Evolutionary conservation across 92 coral and sea anemone genomes (phyloP), one percentile per base, ranked within the genome.

Genomic region (Anthopleura xanthogrammica): DNA sequence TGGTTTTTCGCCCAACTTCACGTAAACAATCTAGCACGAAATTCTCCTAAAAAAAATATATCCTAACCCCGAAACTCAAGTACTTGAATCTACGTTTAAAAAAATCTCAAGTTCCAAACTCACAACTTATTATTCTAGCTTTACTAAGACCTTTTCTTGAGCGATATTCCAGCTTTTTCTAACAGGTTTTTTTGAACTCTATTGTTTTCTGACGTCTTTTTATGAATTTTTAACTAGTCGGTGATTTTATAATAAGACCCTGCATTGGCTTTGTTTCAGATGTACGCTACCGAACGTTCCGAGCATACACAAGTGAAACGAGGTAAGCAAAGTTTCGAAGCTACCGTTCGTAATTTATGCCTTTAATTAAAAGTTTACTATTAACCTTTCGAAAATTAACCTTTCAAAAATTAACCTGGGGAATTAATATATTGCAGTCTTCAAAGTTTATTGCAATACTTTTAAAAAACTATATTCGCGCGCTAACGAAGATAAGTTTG

Each of bases 171-270:
- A 19, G 5, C n/a, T 73, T 10, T 24, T 40, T 29, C 36, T 29
- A 29, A 17, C 20, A 75, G 60, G 54, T 54, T 54, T 58, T 58
- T 12, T 11, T 41, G 7, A 20, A 12, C 57, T 40, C 76, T 19
- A 80, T 66, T 43, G 76, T 66, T 80, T 80, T 66, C 58, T 17
- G 72, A 41, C 76, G 19, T 12, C 4, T 57, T 80, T 79, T 66
- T 39, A 80, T 80, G 83, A 80, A 80, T 80, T 80, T 80, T 80
- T 80, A 80, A 80, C 40, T n/a, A 66, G 46, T 17, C 29, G 13
- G 14, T 80, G 12, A 13, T 64, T 36, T 56, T 79, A 79, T 20
- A 23, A 64, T 17, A 29, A 29, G 36, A 29, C 36, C 36, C 36
- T 29, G 36, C 1, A 29, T 29, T 29, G 36, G 36, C 36, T 29